Percentiles rank a stretch among this genome's conserved stretches.
These are phyloP conservation scores for Dolichoris vasculosae DNA, from an alignment of 1,140 invertebrate genomes.

Conservation along the genomic window DNA sequence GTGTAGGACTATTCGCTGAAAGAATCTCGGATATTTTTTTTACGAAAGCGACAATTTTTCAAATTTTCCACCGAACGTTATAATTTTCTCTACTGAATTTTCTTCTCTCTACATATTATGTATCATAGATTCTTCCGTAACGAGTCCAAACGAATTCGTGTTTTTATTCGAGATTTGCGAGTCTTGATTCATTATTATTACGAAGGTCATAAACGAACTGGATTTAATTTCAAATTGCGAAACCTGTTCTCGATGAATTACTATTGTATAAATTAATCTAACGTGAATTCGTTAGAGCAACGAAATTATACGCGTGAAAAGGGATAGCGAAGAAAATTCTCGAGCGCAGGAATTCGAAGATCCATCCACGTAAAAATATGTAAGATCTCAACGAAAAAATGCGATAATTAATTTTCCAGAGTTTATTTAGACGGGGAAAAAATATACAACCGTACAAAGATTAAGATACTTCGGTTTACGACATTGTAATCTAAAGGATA, in stretches of 20 bases:
- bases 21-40: background rate
- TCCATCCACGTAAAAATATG: no score
- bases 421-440: background rate
- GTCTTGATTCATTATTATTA: constrained; percentile 19
- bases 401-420: background rate
- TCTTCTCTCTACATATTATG: background rate
- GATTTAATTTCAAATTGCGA: background rate
- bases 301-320: background rate
- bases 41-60: background rate
- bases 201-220: constrained; percentile 30
- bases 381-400: no score
- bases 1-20: background rate
- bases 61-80: background rate
- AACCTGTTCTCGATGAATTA: constrained; percentile 11
- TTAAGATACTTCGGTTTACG: background rate
- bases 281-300: background rate
- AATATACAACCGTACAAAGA: background rate
- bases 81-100: background rate
- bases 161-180: background rate
- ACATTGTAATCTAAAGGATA: background rate
- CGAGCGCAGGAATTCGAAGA: no score
- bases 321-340: background rate
- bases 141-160: constrained; percentile 10
- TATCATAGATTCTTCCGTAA: constrained; percentile 19
- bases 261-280: background rate